Evolutionary conservation across 2,113 vertebrate species (phyloP).

Genomic region (Paracanthobrama guichenoti): DNA sequence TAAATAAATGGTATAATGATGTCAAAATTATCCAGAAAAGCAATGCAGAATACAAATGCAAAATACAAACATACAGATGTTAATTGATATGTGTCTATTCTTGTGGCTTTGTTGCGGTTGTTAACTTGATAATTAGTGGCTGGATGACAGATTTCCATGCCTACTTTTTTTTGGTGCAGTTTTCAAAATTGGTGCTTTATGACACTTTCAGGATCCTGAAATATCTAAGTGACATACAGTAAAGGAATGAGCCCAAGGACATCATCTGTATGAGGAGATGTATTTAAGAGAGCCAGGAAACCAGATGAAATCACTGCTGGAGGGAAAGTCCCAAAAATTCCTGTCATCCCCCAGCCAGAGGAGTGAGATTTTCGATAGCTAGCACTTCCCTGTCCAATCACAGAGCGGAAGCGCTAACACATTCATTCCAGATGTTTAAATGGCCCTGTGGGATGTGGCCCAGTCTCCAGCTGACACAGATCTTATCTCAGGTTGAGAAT

Average conservation of each 20-base stretch:
- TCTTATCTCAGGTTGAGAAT: constrained; percentile 37
- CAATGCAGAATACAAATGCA: no score
- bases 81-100: not conserved
- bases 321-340: constrained; percentile 78
- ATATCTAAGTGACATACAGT: constrained; percentile 20
- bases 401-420: constrained; percentile 74
- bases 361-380: constrained; percentile 76
- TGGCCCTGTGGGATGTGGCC: constrained; percentile 39
- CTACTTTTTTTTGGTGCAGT: not conserved
- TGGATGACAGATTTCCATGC: not conserved
- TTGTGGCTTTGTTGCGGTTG: not conserved
- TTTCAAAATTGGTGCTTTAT: not conserved
- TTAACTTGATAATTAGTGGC: not conserved
- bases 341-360: constrained; percentile 76
- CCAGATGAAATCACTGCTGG: constrained; percentile 74
- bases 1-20: no score
- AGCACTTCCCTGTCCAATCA: constrained; percentile 76
- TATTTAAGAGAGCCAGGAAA: constrained; percentile 55
- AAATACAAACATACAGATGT: not conserved
- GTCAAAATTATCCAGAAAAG: no score
- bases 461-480: constrained; percentile 51
- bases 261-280: constrained; percentile 42
- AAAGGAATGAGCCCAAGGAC: constrained; percentile 35
- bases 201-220: not conserved
- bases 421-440: constrained; percentile 78